Conservation (phyloP, 1,140 invertebrate species). For the Heterodera schachtii region DNA sequence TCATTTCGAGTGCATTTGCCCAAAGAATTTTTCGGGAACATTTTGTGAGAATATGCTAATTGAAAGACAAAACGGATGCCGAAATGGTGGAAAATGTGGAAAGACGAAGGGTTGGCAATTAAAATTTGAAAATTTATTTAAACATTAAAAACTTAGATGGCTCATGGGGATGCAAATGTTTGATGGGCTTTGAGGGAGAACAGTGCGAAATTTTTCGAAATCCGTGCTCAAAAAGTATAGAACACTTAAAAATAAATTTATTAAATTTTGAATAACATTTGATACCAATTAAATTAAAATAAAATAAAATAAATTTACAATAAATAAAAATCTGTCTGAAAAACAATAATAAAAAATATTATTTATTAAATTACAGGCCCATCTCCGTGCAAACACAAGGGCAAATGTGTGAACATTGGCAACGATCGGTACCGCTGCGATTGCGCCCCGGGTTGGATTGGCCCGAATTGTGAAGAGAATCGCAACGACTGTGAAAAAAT, state of each 20-base stretch:
- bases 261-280: constrained; percentile 61
- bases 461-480: constrained; percentile 31
- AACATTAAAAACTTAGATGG: constrained; percentile 70
- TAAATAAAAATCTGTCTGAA: too few relatives aligned
- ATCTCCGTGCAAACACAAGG: constrained; percentile 87
- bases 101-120: constrained; percentile 73
- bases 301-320: too few relatives aligned
- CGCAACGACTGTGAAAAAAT: constrained; percentile 69
- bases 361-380: constrained; percentile 21
- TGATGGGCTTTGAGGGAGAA: constrained; percentile 75
- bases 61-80: constrained; percentile 74
- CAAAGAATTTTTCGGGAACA: constrained; percentile 21
- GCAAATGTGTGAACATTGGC: constrained; percentile 76
- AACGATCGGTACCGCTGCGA: constrained; percentile 73
- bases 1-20: constrained; percentile 34
- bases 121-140: constrained; percentile 66
- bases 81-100: constrained; percentile 72
- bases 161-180: constrained; percentile 83
- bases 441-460: constrained; percentile 30
- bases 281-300: too few relatives aligned
- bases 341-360: too few relatives aligned
- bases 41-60: constrained; percentile 4
- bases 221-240: constrained; percentile 35
- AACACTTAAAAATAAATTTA: constrained; percentile 37
- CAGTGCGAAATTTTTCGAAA: constrained; percentile 50